Evolutionary conservation across 2,888 invertebrate species (phyloP), one percentile per base, ranked within the genome.

Genomic region (Lissonota sp.): DNA sequence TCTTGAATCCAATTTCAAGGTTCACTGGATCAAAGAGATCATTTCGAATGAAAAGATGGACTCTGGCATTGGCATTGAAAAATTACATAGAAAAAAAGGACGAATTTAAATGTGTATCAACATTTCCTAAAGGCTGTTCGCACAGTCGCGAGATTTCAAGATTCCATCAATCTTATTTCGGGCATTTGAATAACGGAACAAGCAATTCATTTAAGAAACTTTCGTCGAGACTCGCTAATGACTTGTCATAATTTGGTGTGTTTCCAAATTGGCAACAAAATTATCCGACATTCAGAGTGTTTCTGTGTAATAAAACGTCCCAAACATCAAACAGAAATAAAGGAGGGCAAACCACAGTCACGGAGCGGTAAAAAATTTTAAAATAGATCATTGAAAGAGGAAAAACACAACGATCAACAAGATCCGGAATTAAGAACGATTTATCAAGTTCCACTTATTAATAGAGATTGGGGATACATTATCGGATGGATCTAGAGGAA

Each of bases 221-320:
- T 57, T 57, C 26, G 6, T 62, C 72, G 12, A 44, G 46, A 51
- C 57, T 57, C 51, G 42, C 60, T 44, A 62, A 70, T 62, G 51
- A 55, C 42, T 62, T 67, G 44, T 53, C 67, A 44, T 55, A 79
- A 66, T 67, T 67, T 67, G 60, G 67, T 74, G 44, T 60, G 7
- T 26, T 12, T 79, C 44, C 51, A 46, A 73, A 60, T 74, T 79
- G 53, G 53, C 73, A n/a, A 55, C 10, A 12, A 58, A 39, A 0
- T 12, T 58, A 7, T 40, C 39, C 14, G 46, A 57, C 57, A 10
- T 10, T 57, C 4, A 44, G 10, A 44, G 37, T 37, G 10, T 51
- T 26, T 26, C 16, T 53, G 53, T 12, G 53, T 12, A 5, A 2
- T 26, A 26, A 14, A 53, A 12, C 53, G 16, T 12, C 16, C 12